These are phyloP conservation scores for Sebastes fasciatus DNA, from an alignment of 2,113 vertebrate genomes.

Conservation along the genomic window DNA sequence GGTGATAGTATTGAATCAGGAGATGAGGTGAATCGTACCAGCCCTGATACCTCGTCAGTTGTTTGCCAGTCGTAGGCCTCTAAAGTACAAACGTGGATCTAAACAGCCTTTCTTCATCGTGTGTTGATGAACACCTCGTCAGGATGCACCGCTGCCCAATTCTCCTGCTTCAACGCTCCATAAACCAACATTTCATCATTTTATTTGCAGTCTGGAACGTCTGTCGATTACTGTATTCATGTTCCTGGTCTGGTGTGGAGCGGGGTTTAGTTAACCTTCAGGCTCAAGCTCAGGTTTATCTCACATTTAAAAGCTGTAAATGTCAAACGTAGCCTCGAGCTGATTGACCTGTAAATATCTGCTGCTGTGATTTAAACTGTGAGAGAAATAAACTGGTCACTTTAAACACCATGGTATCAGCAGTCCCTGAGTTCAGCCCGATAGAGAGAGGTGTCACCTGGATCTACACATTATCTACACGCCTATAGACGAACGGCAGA, in stretches of 20 bases:
- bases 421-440: not conserved
- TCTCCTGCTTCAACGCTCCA: not conserved
- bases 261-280: not conserved
- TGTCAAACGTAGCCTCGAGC: not conserved
- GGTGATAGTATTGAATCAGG: too few species aligned
- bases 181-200: not conserved
- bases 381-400: not conserved
- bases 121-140: not conserved
- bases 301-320: constrained; percentile 3
- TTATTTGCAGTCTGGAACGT: too few species aligned
- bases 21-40: too few species aligned
- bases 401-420: not conserved
- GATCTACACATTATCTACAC: not conserved
- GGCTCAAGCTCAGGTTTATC: not conserved
- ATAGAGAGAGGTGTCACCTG: not conserved
- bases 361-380: not conserved
- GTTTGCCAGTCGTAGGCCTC: too few species aligned
- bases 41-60: too few species aligned
- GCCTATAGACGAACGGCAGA: constrained; percentile 34
- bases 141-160: not conserved
- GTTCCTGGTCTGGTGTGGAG: not conserved
- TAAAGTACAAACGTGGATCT: not conserved
- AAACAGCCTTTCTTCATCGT: not conserved
- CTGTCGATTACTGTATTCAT: too few species aligned
- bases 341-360: not conserved